Evolutionary conservation across 1,140 invertebrate species (phyloP).

Genomic region (Drosophila orena): DNA sequence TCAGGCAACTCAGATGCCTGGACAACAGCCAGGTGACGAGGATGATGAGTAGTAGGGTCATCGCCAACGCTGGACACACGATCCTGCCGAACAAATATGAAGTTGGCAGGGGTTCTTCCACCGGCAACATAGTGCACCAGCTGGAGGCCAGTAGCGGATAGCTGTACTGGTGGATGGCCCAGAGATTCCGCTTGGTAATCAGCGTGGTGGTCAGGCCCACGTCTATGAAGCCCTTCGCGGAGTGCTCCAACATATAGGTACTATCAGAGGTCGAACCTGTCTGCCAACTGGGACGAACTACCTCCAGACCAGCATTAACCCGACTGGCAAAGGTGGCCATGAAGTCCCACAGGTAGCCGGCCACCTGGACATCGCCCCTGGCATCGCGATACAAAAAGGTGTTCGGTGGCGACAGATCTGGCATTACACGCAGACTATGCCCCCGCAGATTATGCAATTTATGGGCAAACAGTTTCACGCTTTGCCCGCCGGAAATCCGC

Average conservation of each 20-base stretch:
- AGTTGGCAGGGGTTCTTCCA: slow-evolving; percentile 31
- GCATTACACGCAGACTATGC: slow-evolving; percentile 8
- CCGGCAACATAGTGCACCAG: slow-evolving; percentile 62
- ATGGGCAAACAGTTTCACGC: slow-evolving; percentile 8
- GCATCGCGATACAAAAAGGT: slow-evolving; percentile 29
- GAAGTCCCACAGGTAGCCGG: slow-evolving; percentile 53
- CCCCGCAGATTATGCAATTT: slow-evolving; percentile 38
- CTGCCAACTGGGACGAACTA: slow-evolving; percentile 10
- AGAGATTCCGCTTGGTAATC: background rate
- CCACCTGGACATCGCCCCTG: slow-evolving; percentile 8
- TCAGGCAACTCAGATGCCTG: background rate
- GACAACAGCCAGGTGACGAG: background rate
- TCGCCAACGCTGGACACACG: background rate
- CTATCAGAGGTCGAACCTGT: background rate
- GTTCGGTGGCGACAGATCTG: slow-evolving; percentile 49
- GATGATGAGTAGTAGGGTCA: slow-evolving; percentile 6
- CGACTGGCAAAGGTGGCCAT: slow-evolving; percentile 15
- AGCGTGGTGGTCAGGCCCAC: slow-evolving; percentile 30
- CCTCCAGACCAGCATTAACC: slow-evolving; percentile 3
- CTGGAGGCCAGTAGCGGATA: slow-evolving; percentile 36
- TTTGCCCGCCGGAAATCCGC: fast-evolving
- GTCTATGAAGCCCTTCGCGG: slow-evolving; percentile 35
- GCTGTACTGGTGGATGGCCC: slow-evolving; percentile 21
- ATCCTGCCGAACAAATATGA: slow-evolving; percentile 7
- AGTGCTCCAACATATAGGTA: slow-evolving; percentile 38